Percentiles rank a stretch among this genome's conserved stretches.
These are phyloP conservation scores for Bufotes viridis DNA, from an alignment of 2,797 vertebrate genomes.

Conservation along the genomic window DNA sequence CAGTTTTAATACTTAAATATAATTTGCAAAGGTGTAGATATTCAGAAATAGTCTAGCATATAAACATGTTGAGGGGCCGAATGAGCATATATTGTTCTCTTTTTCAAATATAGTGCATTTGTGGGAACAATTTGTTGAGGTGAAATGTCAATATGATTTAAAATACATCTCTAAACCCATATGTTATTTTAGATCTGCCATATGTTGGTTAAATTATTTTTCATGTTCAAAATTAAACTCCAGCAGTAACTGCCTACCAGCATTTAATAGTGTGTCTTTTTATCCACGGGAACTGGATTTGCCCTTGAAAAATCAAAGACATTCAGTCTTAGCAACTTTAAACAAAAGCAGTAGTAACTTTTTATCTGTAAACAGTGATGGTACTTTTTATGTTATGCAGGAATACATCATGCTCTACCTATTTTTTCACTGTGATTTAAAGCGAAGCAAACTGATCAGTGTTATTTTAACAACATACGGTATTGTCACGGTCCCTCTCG, in stretches of 20 bases:
- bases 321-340: conserved; percentile 25
- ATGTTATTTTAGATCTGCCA: conserved; percentile 56
- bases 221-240: conserved; percentile 33
- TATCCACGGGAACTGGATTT: conserved; percentile 4
- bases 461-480: background rate
- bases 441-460: background rate
- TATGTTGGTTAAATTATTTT: conserved; percentile 51
- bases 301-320: conserved; percentile 49
- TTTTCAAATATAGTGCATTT: conserved; percentile 48
- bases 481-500: too few relatives aligned
- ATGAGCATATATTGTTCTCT: background rate
- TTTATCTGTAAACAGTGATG: conserved; percentile 14
- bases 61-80: background rate
- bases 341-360: conserved; percentile 7
- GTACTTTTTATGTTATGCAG: background rate
- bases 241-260: background rate
- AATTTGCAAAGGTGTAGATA: background rate
- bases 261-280: conserved; percentile 17
- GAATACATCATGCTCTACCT: background rate
- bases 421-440: background rate
- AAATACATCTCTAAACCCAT: conserved; percentile 50
- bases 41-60: background rate
- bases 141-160: conserved; percentile 57
- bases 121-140: conserved; percentile 47
- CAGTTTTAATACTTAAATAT: background rate